Conservation (phyloP, 2,113 vertebrate species). For the Lamprologus speciosus region DNA sequence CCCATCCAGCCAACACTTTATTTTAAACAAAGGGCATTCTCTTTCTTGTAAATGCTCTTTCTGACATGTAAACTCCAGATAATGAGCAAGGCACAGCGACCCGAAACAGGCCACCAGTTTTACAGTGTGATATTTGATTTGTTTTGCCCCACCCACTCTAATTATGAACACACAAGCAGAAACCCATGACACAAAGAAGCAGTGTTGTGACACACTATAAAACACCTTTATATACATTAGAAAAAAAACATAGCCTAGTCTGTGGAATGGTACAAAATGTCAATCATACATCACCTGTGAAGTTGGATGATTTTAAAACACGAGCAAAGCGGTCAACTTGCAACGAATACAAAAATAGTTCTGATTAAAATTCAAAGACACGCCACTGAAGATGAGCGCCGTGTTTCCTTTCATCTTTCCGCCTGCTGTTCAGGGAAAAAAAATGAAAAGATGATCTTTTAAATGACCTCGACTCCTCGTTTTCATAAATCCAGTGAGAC, state of each 20-base stretch:
- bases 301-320: constrained; percentile 32
- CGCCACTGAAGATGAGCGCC: neutral
- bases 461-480: neutral
- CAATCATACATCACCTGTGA: neutral
- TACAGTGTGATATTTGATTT: neutral
- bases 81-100: neutral
- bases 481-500: neutral
- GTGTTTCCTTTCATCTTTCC: neutral
- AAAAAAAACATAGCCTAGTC: constrained; percentile 27
- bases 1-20: neutral
- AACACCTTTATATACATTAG: constrained; percentile 62
- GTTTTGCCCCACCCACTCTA: neutral
- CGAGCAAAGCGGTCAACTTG: neutral
- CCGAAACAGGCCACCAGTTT: neutral
- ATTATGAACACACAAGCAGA: neutral
- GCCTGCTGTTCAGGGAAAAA: neutral
- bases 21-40: neutral
- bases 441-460: neutral
- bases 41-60: neutral
- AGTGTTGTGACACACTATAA: constrained; percentile 40
- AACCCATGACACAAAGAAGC: neutral
- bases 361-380: constrained; percentile 37
- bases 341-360: constrained; percentile 61
- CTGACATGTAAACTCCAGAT: neutral
- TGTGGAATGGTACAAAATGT: constrained; percentile 49